phyloP scores from a whole-genome alignment of 2,888 invertebrate genomes.

The Timema cristinae region DNA sequence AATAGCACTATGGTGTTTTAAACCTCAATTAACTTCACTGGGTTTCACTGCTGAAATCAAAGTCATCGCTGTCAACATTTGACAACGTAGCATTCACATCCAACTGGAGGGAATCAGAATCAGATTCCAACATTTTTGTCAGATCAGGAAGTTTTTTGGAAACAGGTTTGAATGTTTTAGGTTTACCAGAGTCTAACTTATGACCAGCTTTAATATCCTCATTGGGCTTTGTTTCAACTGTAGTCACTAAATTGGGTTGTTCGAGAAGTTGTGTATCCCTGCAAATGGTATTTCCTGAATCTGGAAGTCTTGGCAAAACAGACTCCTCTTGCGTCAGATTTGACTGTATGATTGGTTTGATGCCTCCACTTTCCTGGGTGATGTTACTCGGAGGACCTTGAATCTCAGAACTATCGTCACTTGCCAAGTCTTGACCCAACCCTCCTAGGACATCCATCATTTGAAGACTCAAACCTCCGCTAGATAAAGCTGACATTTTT shows the following conservation, averaged over 20 bases:
- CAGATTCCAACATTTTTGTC: conserved; percentile 26
- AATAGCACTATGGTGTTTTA: too few species aligned
- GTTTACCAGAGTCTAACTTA: not conserved
- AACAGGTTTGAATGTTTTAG: not conserved
- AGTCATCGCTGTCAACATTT: conserved; percentile 29
- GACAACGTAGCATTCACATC: conserved; percentile 16
- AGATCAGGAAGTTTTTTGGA: conserved; percentile 21
- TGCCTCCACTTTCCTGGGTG: too few species aligned
- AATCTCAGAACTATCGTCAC: not conserved
- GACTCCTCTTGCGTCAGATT: too few species aligned
- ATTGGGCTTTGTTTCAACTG: not conserved
- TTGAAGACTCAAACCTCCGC: too few species aligned
- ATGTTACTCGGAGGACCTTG: not conserved
- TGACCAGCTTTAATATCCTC: not conserved
- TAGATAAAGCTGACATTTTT: too few species aligned
- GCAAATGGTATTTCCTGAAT: too few species aligned
- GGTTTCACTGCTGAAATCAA: conserved; percentile 29
- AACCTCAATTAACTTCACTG: conserved; percentile 3
- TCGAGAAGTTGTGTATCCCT: not conserved
- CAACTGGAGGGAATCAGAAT: conserved; percentile 26
- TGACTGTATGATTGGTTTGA: too few species aligned
- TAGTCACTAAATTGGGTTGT: not conserved
- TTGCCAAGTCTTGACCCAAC: not conserved
- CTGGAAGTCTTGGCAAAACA: too few species aligned
- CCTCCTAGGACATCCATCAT: conserved; percentile 1